Evolutionary conservation across 1,140 invertebrate genomes (phyloP).

Genomic region (Sesamia nonagrioides): DNA sequence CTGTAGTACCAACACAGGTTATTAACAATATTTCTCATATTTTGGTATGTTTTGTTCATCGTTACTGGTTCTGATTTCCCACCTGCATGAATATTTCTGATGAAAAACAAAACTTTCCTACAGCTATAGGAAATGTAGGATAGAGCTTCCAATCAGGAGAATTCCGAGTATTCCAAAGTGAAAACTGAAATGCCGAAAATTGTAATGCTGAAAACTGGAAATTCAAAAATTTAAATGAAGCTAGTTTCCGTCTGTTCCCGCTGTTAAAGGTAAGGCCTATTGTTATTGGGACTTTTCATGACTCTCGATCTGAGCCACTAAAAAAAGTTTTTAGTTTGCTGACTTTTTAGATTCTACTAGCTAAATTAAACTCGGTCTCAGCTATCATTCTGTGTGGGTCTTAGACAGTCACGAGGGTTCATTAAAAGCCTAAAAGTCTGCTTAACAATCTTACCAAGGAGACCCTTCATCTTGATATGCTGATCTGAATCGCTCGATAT

Average conservation of each 20-base stretch:
- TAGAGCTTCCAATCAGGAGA: conserved; percentile 13
- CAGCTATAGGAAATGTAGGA: neutral
- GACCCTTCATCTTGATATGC: no score
- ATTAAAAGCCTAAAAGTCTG: no score
- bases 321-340: neutral
- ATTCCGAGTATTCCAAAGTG: neutral
- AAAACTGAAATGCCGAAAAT: conserved; percentile 7
- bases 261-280: neutral
- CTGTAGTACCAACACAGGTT: no score
- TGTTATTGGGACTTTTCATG: neutral
- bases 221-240: conserved; percentile 10
- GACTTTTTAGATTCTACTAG: no score
- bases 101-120: neutral
- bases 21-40: no score
- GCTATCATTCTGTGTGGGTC: no score
- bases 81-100: neutral
- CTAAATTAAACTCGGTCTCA: no score
- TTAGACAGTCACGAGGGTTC: no score
- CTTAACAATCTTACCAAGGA: no score
- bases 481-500: no score
- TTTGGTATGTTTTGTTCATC: neutral
- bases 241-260: neutral
- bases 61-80: neutral
- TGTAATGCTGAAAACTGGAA: no score
- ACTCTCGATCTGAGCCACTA: neutral